A percentile compares a stretch with the other conserved stretches of the same genome.
phyloP scores from a whole-genome alignment of 1,140 invertebrate species.

The Diabrotica virgifera region DNA sequence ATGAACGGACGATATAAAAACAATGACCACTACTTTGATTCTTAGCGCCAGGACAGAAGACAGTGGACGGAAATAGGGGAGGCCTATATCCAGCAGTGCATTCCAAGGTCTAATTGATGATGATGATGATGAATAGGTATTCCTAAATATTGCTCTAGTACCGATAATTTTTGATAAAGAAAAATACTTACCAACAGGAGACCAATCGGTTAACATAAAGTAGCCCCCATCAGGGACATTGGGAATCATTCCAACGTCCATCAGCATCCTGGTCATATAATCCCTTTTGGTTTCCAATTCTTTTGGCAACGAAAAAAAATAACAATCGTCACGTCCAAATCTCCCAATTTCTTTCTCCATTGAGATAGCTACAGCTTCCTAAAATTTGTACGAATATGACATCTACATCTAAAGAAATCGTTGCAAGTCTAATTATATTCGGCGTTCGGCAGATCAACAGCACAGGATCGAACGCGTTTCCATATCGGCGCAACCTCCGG shows the following conservation, averaged over 20 bases:
- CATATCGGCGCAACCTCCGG: too few relatives aligned
- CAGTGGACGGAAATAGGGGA: too few relatives aligned
- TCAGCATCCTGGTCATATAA: conserved; percentile 73
- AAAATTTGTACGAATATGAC: neutral
- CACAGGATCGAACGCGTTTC: too few relatives aligned
- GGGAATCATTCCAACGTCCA: conserved; percentile 82
- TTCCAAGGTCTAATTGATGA: too few relatives aligned
- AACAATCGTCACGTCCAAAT: conserved; percentile 75
- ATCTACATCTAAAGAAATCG: too few relatives aligned
- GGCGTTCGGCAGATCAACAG: too few relatives aligned
- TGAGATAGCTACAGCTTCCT: conserved; percentile 84
- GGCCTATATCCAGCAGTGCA: too few relatives aligned
- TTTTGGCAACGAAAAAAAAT: conserved; percentile 73
- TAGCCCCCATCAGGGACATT: conserved; percentile 95
- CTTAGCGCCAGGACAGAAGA: too few relatives aligned
- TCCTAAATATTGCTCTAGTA: neutral
- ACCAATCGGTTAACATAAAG: conserved; percentile 94
- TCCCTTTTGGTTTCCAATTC: conserved; percentile 85
- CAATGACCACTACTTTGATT: too few relatives aligned
- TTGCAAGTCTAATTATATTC: too few relatives aligned
- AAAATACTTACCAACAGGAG: conserved; percentile 58
- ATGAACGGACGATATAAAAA: too few relatives aligned
- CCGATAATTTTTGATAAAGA: neutral
- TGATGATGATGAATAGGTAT: too few relatives aligned
- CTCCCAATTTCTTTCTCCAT: conserved; percentile 83